These are phyloP conservation scores for Porites rus DNA, from an alignment of 92 coral and sea anemone genomes.

Conservation along the genomic window DNA sequence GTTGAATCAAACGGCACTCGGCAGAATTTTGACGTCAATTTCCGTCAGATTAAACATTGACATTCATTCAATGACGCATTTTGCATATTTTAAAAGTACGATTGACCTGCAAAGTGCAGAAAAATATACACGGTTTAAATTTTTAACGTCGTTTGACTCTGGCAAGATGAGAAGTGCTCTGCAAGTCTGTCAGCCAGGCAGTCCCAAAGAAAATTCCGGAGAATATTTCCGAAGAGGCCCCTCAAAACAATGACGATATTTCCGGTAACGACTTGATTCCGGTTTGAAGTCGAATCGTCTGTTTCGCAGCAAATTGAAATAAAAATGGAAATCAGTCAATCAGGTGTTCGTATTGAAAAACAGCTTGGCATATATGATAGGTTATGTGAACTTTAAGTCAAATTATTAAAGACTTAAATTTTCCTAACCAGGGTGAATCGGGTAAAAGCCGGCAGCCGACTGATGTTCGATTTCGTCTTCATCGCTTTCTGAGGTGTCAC, in stretches of 20 bases:
- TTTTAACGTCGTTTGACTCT: neutral
- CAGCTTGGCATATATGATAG: neutral
- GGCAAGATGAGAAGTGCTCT: neutral
- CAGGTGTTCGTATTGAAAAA: constrained; percentile 28
- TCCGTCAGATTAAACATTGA: neutral
- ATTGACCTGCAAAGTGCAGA: neutral
- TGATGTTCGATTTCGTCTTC: constrained; percentile 18
- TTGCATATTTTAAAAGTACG: constrained; percentile 20
- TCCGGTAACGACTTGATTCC: constrained; percentile 25
- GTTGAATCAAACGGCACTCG: neutral
- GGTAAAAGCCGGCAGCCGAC: constrained; percentile 36
- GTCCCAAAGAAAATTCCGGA: neutral
- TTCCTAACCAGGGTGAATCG: constrained; percentile 37
- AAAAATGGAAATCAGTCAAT: constrained; percentile 8
- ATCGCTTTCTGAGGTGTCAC: constrained; percentile 34
- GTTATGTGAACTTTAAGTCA: neutral
- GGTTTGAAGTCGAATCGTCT: neutral
- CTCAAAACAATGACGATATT: constrained; percentile 21
- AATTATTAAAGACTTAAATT: neutral
- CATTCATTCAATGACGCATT: neutral
- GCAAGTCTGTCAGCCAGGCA: neutral
- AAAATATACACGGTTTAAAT: too few species aligned
- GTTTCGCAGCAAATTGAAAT: neutral
- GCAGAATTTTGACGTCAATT: constrained; percentile 37
- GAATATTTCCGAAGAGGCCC: neutral